A percentile compares a stretch with the other conserved stretches of the same genome.
Evolutionary conservation across 2,888 invertebrate species (phyloP).

Genomic region (Hirtodrosophila confusa): DNA sequence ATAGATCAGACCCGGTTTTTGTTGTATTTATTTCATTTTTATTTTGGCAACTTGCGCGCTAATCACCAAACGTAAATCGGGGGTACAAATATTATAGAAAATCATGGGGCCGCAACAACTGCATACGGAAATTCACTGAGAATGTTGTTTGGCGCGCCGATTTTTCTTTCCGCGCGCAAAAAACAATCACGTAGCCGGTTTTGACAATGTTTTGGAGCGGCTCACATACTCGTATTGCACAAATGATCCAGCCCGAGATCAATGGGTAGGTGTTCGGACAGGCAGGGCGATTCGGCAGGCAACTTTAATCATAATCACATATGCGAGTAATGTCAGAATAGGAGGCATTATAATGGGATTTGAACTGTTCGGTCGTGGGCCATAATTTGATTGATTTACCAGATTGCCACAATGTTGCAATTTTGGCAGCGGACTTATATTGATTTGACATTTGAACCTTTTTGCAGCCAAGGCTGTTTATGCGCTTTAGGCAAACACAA

Average conservation of each 20-base stretch:
- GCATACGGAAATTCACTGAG: constrained; percentile 59
- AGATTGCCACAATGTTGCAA: constrained; percentile 40
- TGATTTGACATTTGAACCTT: constrained; percentile 65
- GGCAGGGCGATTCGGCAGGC: constrained; percentile 3
- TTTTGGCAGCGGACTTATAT: constrained; percentile 35
- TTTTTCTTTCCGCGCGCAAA: constrained; percentile 19
- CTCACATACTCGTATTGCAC: constrained; percentile 30
- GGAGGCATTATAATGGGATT: not conserved
- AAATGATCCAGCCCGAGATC: constrained; percentile 33
- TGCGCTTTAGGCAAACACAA: not conserved
- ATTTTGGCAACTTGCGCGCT: constrained; percentile 30
- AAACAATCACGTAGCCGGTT: constrained; percentile 18
- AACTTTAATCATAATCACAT: constrained; percentile 47
- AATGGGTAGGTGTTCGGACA: constrained; percentile 38
- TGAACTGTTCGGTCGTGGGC: constrained; percentile 11
- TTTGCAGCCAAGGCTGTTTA: constrained; percentile 18
- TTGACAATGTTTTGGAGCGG: constrained; percentile 15
- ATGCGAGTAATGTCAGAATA: constrained; percentile 14
- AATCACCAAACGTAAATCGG: constrained; percentile 30
- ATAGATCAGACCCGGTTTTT: constrained; percentile 43
- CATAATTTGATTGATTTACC: constrained; percentile 25
- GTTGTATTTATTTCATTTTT: constrained; percentile 3
- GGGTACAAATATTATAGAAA: constrained; percentile 41
- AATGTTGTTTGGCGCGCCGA: constrained; percentile 43
- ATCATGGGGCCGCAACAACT: constrained; percentile 29